These are phyloP conservation scores for Helogale parvula DNA, from an alignment of 2,113 vertebrate genomes.

Conservation along the genomic window DNA sequence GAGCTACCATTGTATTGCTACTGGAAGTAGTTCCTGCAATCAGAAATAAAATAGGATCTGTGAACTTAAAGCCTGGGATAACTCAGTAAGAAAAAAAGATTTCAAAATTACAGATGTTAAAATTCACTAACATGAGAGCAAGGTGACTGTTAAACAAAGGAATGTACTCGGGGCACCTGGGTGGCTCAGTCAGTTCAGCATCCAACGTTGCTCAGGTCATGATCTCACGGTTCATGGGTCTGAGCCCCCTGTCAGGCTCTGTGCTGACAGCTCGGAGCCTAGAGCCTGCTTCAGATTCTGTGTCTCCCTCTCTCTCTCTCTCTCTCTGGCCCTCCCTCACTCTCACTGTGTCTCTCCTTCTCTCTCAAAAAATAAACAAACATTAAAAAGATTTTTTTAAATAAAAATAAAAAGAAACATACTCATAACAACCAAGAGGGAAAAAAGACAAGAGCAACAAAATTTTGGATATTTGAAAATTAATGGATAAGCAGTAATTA, in stretches of 20 bases:
- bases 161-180: not conserved
- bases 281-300: too few species aligned
- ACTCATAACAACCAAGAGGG: not conserved
- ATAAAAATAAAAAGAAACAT: not conserved
- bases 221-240: too few species aligned
- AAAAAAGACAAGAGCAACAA: not conserved
- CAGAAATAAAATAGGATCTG: not conserved
- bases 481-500: not conserved
- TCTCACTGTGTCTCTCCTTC: too few species aligned
- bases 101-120: not conserved
- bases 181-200: too few species aligned
- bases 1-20: constrained; percentile 99
- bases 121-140: not conserved
- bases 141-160: constrained; percentile 13
- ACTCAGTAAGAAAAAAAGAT: not conserved
- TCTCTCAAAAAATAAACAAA: too few species aligned
- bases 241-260: too few species aligned
- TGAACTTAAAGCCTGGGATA: not conserved
- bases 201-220: too few species aligned
- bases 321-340: too few species aligned
- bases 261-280: too few species aligned
- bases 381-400: too few species aligned
- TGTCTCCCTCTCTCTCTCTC: too few species aligned
- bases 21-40: constrained; percentile 96
- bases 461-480: not conserved